phyloP scores from a whole-genome alignment of 2,113 vertebrate genomes.

The Leucoraja erinaceus region DNA sequence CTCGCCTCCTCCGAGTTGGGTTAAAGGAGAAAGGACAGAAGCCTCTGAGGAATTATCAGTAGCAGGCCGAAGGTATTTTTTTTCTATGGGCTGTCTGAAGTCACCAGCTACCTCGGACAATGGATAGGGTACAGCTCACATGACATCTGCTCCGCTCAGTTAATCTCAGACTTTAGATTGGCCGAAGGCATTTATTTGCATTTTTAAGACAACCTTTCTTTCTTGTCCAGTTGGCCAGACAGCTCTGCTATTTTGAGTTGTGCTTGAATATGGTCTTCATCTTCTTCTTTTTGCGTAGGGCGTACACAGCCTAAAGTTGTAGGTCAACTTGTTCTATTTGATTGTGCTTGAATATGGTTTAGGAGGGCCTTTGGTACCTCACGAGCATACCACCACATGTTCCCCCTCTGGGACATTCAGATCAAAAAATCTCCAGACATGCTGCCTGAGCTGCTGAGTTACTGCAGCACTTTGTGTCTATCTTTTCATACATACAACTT shows the following conservation, averaged over 20 bases:
- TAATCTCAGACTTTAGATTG: neutral
- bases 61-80: neutral
- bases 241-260: neutral
- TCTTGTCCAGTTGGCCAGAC: neutral
- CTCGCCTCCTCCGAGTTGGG: too few relatives aligned
- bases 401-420: too few relatives aligned
- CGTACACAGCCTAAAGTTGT: too few relatives aligned
- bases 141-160: neutral
- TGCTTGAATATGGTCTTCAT: neutral
- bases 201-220: neutral
- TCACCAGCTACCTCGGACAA: too few relatives aligned
- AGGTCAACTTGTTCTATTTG: too few relatives aligned
- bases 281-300: too few relatives aligned
- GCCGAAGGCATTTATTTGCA: neutral
- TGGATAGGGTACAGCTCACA: neutral
- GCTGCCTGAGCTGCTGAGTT: too few relatives aligned
- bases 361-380: neutral
- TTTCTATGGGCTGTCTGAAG: neutral
- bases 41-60: neutral
- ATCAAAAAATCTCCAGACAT: too few relatives aligned
- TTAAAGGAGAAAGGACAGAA: too few relatives aligned
- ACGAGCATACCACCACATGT: too few relatives aligned
- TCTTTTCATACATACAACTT: neutral
- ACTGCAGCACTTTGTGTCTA: neutral
- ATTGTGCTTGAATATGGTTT: neutral